Percentiles rank a stretch among this genome's conserved stretches.
Evolutionary conservation across 2,113 vertebrate genomes (phyloP).

Genomic region (Corythornis vintsioides): DNA sequence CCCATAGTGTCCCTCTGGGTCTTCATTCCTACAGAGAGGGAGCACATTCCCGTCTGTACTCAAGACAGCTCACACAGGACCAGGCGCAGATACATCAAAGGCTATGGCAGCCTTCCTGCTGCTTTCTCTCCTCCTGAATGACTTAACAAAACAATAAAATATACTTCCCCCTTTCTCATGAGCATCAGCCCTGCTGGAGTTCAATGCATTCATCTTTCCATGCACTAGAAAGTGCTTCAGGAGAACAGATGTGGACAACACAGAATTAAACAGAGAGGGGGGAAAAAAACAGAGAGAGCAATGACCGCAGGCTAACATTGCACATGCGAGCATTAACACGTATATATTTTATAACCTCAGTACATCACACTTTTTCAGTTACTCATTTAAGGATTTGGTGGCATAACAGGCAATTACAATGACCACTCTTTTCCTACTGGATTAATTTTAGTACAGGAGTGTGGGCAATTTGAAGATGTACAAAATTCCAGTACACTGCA

Average conservation of each 20-base stretch:
- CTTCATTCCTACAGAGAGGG: not conserved
- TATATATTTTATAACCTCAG: not conserved
- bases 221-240: not conserved
- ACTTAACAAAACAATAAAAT: not conserved
- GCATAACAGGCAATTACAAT: not conserved
- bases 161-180: not conserved
- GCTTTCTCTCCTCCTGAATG: not conserved
- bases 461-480: not conserved
- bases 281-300: not conserved
- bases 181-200: not conserved
- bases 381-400: not conserved
- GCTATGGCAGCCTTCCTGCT: not conserved
- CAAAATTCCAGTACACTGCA: not conserved
- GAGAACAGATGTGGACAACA: not conserved
- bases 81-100: not conserved
- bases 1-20: accelerated
- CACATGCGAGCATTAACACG: not conserved
- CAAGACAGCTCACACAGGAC: not conserved
- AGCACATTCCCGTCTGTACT: accelerated
- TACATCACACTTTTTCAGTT: not conserved
- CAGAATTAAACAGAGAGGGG: not conserved
- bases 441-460: not conserved
- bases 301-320: not conserved
- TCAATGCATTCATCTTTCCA: not conserved
- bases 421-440: not conserved